Evolutionary conservation across 2,797 vertebrate genomes (phyloP).

Genomic region (Dipus sagitta): DNA sequence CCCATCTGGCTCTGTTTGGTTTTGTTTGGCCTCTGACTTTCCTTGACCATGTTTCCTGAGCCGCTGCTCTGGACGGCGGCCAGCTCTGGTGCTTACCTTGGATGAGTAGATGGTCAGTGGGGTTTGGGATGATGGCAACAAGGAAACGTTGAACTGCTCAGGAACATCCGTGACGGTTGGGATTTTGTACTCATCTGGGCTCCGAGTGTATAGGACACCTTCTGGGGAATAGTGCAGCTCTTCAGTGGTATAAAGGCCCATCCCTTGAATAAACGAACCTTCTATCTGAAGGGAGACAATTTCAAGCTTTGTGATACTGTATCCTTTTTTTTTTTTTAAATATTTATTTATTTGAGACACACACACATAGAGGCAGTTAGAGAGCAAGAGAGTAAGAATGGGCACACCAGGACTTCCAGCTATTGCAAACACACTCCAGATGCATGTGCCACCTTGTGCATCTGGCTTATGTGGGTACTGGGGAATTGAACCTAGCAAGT

Average conservation of each 20-base stretch:
- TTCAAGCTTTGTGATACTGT: background rate
- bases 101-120: conserved; percentile 94
- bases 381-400: too few relatives aligned
- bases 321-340: background rate
- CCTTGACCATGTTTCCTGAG: accelerated
- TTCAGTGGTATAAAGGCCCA: conserved; percentile 93
- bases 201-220: conserved; percentile 91
- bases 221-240: conserved; percentile 93
- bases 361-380: too few relatives aligned
- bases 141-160: conserved; percentile 89
- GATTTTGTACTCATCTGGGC: conserved; percentile 93
- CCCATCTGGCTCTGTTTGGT: too few relatives aligned
- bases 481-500: too few relatives aligned
- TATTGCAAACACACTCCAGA: too few relatives aligned
- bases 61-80: accelerated
- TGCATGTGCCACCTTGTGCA: too few relatives aligned
- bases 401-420: too few relatives aligned
- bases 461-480: too few relatives aligned
- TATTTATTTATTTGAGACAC: too few relatives aligned
- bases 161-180: conserved; percentile 92
- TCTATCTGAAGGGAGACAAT: conserved; percentile 89
- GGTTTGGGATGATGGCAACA: conserved; percentile 88
- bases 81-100: conserved; percentile 88
- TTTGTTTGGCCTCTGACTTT: background rate
- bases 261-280: conserved; percentile 92